These are phyloP conservation scores for Falco columbarius DNA, from an alignment of 2,797 vertebrate genomes.

Conservation along the genomic window DNA sequence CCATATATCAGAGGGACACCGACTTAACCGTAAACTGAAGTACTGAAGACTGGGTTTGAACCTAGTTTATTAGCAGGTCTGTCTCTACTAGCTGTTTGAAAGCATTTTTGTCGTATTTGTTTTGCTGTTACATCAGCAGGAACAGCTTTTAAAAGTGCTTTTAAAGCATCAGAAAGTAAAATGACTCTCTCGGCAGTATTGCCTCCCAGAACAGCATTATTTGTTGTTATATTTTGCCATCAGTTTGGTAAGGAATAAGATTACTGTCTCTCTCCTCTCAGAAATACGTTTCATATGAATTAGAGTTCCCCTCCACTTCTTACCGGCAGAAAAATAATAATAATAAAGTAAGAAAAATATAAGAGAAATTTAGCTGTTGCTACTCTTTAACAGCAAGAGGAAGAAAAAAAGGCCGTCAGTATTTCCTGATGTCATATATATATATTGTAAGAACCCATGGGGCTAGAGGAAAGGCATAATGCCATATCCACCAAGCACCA, in stretches of 20 bases:
- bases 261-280: neutral
- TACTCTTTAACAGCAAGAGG: neutral
- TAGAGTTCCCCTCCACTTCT: neutral
- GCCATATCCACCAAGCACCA: accelerated
- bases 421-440: neutral
- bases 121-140: neutral
- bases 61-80: neutral
- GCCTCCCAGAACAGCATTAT: neutral
- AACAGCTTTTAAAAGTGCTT: conserved; percentile 24
- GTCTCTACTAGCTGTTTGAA: neutral
- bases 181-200: neutral
- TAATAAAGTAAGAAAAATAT: neutral
- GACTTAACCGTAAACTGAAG: neutral
- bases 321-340: neutral
- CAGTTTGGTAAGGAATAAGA: neutral
- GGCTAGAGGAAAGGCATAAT: neutral
- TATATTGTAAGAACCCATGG: neutral
- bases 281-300: neutral
- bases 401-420: neutral
- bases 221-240: conserved; percentile 11
- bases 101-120: neutral
- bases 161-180: conserved; percentile 21
- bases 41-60: neutral
- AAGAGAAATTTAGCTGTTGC: neutral
- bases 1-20: neutral